phyloP scores from a whole-genome alignment of 2,888 invertebrate species.

The Tenodera sinensis region DNA sequence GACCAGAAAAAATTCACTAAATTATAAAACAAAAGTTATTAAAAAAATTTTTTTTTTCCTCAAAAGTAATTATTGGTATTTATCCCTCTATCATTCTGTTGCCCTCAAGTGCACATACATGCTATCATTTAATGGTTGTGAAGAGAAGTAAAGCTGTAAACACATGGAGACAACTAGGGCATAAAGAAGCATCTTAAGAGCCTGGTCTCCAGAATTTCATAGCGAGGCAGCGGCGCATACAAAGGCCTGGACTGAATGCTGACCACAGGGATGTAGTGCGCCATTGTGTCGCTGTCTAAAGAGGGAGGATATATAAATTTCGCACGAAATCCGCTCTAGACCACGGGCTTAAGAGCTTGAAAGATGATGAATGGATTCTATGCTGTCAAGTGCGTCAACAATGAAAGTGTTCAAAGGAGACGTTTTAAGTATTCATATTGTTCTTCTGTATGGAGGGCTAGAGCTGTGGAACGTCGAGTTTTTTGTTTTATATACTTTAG shows the following conservation, averaged over 20 bases:
- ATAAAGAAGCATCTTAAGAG: neutral
- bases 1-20: too few species aligned
- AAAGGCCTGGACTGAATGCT: neutral
- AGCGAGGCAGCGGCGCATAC: neutral
- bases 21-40: too few species aligned
- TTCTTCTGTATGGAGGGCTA: neutral
- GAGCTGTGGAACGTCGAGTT: neutral
- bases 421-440: neutral
- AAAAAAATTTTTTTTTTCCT: too few species aligned
- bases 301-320: neutral
- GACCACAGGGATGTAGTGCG: neutral
- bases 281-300: neutral
- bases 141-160: too few species aligned
- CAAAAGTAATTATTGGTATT: too few species aligned
- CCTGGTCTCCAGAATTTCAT: neutral
- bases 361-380: neutral
- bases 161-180: neutral
- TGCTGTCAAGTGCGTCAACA: neutral
- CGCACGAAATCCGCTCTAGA: neutral
- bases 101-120: too few species aligned
- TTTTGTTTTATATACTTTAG: neutral
- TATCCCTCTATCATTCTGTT: too few species aligned
- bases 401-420: neutral
- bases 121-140: too few species aligned
- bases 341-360: neutral